These are phyloP conservation scores for Diploptera punctata DNA, from an alignment of 2,888 invertebrate genomes.

Conservation along the genomic window DNA sequence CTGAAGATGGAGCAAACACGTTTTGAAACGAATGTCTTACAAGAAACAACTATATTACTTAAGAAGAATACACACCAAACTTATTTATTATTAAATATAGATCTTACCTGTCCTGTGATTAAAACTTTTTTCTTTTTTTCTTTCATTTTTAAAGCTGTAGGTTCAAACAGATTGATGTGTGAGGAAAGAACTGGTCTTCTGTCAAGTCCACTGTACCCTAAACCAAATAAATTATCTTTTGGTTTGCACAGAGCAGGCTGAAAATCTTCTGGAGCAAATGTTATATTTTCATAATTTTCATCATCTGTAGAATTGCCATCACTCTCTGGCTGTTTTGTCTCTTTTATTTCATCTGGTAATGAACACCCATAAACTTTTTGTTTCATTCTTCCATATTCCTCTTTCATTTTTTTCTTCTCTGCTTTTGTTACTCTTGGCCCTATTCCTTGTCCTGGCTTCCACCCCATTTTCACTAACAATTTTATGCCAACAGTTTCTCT, in stretches of 20 bases:
- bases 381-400: conserved; percentile 48
- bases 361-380: conserved; percentile 62
- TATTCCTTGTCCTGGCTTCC: conserved; percentile 88
- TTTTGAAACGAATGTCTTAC: no score
- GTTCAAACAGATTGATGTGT: conserved; percentile 58
- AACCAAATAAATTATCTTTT: conserved; percentile 83
- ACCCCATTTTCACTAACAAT: conserved; percentile 89
- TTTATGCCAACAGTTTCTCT: conserved; percentile 89
- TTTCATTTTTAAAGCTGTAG: conserved; percentile 59
- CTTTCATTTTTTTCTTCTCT: conserved; percentile 52
- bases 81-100: background rate
- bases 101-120: conserved; percentile 56
- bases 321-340: conserved; percentile 47
- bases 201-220: conserved; percentile 78
- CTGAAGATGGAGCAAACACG: no score
- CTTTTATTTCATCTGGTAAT: conserved; percentile 56
- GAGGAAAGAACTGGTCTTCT: conserved; percentile 64
- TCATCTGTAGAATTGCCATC: conserved; percentile 55
- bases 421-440: conserved; percentile 65
- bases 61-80: no score
- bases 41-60: no score
- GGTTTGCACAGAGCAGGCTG: conserved; percentile 73
- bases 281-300: conserved; percentile 60
- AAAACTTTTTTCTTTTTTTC: conserved; percentile 66
- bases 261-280: conserved; percentile 83